Evolutionary conservation across 2,113 vertebrate genomes (phyloP).

Genomic region (Mionectes macconnelli): DNA sequence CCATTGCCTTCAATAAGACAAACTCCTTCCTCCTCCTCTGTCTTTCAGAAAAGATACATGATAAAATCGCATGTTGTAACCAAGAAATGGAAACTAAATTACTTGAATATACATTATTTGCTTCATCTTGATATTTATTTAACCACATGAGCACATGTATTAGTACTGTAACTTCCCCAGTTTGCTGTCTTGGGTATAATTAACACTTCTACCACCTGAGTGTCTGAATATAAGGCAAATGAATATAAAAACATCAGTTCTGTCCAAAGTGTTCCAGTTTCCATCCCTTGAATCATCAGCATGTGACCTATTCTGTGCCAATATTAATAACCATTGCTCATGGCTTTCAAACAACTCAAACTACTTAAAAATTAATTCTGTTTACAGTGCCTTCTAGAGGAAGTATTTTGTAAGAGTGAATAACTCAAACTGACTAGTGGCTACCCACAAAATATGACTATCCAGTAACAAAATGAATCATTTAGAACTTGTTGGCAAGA

Average conservation of each 20-base stretch:
- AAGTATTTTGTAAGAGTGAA: slow-evolving; percentile 43
- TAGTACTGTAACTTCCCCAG: neutral
- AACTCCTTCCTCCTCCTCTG: neutral
- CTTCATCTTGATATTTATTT: slow-evolving; percentile 7
- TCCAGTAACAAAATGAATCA: slow-evolving; percentile 41
- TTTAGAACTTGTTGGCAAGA: neutral
- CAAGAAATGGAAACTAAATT: neutral
- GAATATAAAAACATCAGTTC: slow-evolving; percentile 31
- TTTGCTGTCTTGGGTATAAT: slow-evolving; percentile 21
- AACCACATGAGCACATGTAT: neutral
- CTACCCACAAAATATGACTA: slow-evolving; percentile 48
- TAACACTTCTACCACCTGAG: neutral
- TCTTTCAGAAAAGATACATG: neutral
- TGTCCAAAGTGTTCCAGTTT: slow-evolving; percentile 36
- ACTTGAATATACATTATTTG: neutral
- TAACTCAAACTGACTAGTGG: slow-evolving; percentile 52
- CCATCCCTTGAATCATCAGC: slow-evolving; percentile 28
- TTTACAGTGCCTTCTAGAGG: slow-evolving; percentile 52
- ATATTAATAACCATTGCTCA: slow-evolving; percentile 50
- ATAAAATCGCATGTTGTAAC: neutral
- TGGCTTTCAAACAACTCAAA: slow-evolving; percentile 47
- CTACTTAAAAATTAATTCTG: slow-evolving; percentile 45
- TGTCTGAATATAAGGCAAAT: neutral
- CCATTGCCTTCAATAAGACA: neutral
- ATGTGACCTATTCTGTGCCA: slow-evolving; percentile 32